These are phyloP conservation scores for Phrynosoma platyrhinos DNA, from an alignment of 2,113 vertebrate genomes.

Conservation along the genomic window DNA sequence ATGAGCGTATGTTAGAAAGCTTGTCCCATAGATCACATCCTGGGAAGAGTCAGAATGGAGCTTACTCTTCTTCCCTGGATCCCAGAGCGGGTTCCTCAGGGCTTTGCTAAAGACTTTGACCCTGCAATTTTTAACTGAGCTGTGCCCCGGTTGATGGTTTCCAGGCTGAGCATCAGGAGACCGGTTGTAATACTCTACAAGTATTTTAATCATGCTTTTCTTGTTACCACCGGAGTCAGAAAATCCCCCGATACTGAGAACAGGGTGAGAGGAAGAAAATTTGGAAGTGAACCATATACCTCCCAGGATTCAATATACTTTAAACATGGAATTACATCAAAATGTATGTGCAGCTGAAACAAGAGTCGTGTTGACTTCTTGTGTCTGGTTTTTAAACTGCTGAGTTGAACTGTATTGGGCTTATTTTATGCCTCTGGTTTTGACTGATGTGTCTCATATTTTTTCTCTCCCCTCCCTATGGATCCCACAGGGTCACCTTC, in stretches of 20 bases:
- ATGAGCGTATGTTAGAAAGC: neutral
- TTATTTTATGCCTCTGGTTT: slow-evolving; percentile 9
- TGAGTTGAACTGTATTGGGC: neutral
- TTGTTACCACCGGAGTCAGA: neutral
- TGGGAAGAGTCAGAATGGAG: neutral
- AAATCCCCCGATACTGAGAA: neutral
- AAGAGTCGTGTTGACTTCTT: neutral
- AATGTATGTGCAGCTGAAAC: accelerated
- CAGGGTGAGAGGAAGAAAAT: neutral
- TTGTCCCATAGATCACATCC: neutral
- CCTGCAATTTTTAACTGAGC: neutral
- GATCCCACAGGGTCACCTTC: slow-evolving; percentile 96
- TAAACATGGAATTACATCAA: neutral
- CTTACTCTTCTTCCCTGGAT: neutral
- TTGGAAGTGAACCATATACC: neutral
- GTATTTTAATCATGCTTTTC: neutral
- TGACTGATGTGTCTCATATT: slow-evolving; percentile 80
- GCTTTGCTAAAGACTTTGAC: neutral
- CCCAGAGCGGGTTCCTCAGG: neutral
- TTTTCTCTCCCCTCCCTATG: slow-evolving; percentile 67
- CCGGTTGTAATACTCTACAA: neutral
- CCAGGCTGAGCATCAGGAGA: neutral
- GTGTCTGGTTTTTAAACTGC: accelerated
- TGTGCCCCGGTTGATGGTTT: neutral
- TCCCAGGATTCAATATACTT: neutral